Evolutionary conservation across 2,113 vertebrate genomes (phyloP).

Genomic region (Pseudorasbora parva): DNA sequence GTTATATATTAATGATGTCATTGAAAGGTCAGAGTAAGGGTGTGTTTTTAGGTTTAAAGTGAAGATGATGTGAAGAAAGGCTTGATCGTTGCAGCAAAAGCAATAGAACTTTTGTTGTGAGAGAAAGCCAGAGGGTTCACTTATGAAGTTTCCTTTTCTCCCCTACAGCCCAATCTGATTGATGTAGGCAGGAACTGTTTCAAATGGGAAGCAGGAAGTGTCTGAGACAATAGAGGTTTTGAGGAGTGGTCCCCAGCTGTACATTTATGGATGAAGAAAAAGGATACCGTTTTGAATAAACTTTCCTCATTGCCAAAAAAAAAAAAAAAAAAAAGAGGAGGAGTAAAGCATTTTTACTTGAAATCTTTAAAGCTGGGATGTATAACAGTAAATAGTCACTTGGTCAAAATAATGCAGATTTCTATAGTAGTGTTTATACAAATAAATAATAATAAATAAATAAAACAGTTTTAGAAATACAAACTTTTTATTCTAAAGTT

Average conservation of each 20-base stretch:
- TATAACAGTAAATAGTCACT: not conserved
- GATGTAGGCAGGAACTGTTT: constrained; percentile 68
- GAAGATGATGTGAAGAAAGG: constrained; percentile 34
- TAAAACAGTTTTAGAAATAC: constrained; percentile 37
- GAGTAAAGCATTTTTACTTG: constrained; percentile 25
- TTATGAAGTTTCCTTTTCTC: constrained; percentile 68
- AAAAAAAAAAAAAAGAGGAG: not conserved
- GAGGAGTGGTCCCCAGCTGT: constrained; percentile 67
- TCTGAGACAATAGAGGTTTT: constrained; percentile 73
- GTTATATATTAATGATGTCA: not conserved
- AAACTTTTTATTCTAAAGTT: constrained; percentile 46
- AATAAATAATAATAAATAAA: not conserved
- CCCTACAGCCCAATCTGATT: constrained; percentile 67
- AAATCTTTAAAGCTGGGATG: constrained; percentile 7
- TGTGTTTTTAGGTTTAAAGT: not conserved
- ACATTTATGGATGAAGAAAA: constrained; percentile 53
- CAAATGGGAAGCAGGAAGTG: constrained; percentile 73
- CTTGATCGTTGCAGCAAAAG: not conserved
- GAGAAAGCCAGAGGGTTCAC: constrained; percentile 55
- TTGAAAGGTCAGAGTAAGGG: not conserved
- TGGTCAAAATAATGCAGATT: not conserved
- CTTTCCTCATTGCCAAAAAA: constrained; percentile 47
- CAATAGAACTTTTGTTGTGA: constrained; percentile 49
- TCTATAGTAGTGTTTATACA: not conserved
- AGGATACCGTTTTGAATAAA: constrained; percentile 43